These are phyloP conservation scores for Congeria kusceri DNA, from an alignment of 2,888 invertebrate species.

Conservation along the genomic window DNA sequence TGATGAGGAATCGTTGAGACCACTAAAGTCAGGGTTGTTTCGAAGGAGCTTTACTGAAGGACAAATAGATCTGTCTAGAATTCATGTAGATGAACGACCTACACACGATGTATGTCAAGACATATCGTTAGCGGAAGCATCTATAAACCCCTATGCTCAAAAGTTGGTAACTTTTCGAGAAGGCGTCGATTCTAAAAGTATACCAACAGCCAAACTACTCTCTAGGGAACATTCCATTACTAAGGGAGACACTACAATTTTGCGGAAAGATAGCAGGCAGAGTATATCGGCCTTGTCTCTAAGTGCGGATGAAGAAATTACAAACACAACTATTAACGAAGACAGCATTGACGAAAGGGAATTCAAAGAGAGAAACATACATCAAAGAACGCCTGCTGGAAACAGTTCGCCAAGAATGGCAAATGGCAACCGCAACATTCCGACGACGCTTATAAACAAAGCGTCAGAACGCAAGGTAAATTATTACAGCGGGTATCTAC, in stretches of 20 bases:
- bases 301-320: background rate
- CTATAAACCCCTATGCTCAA: too few species aligned
- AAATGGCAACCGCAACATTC: background rate
- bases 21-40: background rate
- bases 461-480: constrained; percentile 37
- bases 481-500: constrained; percentile 57
- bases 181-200: background rate
- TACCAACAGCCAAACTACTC: background rate
- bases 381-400: too few species aligned
- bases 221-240: background rate
- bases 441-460: background rate
- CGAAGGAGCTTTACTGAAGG: constrained; percentile 35
- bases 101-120: background rate
- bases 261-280: constrained; percentile 16
- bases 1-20: background rate
- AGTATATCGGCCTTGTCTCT: constrained; percentile 5
- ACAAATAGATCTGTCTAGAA: constrained; percentile 19
- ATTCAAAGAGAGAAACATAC: background rate
- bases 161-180: too few species aligned
- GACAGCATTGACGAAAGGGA: background rate
- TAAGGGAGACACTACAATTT: background rate
- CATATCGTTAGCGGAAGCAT: background rate
- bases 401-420: background rate
- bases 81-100: background rate
- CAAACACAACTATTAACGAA: background rate